Percentiles rank a stretch among this genome's conserved stretches.
These are phyloP conservation scores for Trematocara variabile DNA, from an alignment of 2,113 vertebrate species.

Conservation along the genomic window DNA sequence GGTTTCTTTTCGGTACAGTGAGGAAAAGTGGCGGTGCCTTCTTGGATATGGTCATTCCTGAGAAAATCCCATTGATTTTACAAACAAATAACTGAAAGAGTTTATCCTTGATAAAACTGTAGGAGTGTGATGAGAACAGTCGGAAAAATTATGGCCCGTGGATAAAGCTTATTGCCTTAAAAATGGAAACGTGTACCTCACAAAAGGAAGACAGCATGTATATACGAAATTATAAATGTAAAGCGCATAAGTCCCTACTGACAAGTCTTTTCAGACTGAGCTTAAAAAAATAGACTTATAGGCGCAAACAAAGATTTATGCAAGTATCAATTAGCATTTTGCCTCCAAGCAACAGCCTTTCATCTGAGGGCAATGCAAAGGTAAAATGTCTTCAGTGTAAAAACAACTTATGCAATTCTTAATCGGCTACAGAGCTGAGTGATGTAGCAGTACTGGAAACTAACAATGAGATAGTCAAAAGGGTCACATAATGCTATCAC, in stretches of 20 bases:
- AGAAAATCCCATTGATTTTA: constrained; percentile 53
- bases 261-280: neutral
- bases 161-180: constrained; percentile 61
- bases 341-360: neutral
- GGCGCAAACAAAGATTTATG: neutral
- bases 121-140: constrained; percentile 25
- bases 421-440: neutral
- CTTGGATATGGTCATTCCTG: constrained; percentile 59
- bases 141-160: neutral
- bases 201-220: constrained; percentile 45
- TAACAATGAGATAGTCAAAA: neutral
- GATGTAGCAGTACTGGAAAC: neutral
- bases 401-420: neutral
- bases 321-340: neutral
- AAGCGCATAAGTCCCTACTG: constrained; percentile 1
- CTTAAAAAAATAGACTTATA: neutral
- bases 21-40: constrained; percentile 55
- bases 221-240: neutral
- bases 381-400: neutral
- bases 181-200: constrained; percentile 26
- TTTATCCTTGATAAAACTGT: neutral
- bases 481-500: neutral
- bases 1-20: constrained; percentile 53
- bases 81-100: constrained; percentile 17
- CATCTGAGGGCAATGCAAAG: neutral